Base-by-base conservation (phyloP, 2,113 vertebrate genomes). In the Tyrannus savana region DNA sequence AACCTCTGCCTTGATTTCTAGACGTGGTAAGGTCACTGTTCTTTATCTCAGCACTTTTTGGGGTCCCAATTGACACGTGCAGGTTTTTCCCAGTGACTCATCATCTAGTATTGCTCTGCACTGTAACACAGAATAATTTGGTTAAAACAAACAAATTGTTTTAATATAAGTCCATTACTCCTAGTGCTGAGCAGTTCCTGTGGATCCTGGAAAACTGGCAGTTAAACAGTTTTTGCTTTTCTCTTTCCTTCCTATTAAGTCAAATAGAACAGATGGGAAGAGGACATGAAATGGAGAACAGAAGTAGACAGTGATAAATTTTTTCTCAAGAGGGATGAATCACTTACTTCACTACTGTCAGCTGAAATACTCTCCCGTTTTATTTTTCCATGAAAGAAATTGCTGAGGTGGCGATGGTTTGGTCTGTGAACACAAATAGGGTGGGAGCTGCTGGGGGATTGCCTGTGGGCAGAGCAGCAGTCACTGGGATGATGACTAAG, bases 251-350 rank as follows among this genome's bases (percentile, higher is more conserved):
- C 69, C 55, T 89, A 67, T 93, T 91, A 94, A 94, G 88, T 93
- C 69, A 91, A 35, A 73, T 62, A 83, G 85, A 94, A 94, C 89
- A 94, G 82, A 96, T 93, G 92, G 95, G 78, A 94, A 87, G 82
- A 94, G 74, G 83, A 80, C 58, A 19, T 53, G 64, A 86, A 95
- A 95, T 46, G 60, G 90, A 92, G 92, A 94, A 75, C 84, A 95
- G 90, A 89, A 95, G 87, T 33, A 92, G 89, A 96, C 73, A 84
- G 79, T 76, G 85, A 93, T 89, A 75, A 68, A 12, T 92, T 88
- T 90, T 95, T 85, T 75, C 92, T 92, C 60, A 39, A 35, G 92
- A 94, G 89, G 69, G 58, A 92, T 96, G 86, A 96, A 94, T 95
- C 95, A 94, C 79, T 94, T 85, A 60, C 41, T 92, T 72, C 53